A percentile compares a stretch with the other conserved stretches of the same genome.
Conservation (phyloP, 2,797 vertebrate species). For the Poecilia picta region DNA sequence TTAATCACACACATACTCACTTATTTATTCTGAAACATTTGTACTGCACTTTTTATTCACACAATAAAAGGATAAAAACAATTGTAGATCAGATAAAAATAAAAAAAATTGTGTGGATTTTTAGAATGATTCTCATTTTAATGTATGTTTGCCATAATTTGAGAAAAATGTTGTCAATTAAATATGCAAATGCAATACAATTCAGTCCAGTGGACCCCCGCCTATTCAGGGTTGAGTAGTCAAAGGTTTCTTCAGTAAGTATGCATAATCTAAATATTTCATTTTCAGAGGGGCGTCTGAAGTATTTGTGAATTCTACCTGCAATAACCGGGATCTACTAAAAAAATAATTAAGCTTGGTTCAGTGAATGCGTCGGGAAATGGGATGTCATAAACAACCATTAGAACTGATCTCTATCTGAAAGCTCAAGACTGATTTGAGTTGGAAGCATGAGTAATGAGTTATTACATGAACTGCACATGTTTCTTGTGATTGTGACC, state of each 20-base stretch:
- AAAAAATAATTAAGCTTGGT: background rate
- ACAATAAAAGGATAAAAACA: background rate
- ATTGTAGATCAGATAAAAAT: too few relatives aligned
- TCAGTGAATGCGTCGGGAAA: background rate
- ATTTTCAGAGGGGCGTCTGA: background rate
- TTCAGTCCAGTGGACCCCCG: background rate
- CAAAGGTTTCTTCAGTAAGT: background rate
- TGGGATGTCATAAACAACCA: background rate
- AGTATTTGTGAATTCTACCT: background rate
- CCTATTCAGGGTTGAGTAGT: background rate
- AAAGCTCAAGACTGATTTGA: background rate
- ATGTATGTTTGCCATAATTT: background rate
- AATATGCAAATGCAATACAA: background rate
- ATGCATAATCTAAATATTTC: background rate
- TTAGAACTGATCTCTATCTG: background rate
- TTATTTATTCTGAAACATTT: background rate
- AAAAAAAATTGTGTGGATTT: background rate
- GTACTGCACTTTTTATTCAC: background rate
- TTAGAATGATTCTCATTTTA: background rate
- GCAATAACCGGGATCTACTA: background rate
- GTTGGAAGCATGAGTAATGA: background rate
- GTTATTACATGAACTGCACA: background rate
- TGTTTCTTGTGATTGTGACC: background rate
- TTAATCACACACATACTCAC: slow-evolving; percentile 49
- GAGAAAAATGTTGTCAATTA: background rate